Evolutionary conservation across 2,888 invertebrate genomes (phyloP).

Genomic region (Patella caerulea): DNA sequence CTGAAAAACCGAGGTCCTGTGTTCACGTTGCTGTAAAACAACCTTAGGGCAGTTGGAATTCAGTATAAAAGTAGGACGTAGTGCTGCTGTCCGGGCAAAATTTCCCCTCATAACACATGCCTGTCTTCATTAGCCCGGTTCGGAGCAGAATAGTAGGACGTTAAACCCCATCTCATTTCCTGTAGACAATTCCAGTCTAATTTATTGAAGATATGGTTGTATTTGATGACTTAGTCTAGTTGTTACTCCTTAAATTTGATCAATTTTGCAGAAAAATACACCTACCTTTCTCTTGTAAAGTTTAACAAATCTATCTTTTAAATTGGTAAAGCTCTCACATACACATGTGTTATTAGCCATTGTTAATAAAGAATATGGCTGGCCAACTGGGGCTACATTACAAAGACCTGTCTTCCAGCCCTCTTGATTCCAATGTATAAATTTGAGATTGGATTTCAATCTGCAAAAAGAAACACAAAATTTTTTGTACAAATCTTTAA

Average conservation of each 20-base stretch:
- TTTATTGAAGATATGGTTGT: too few species aligned
- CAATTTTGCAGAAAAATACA: background rate
- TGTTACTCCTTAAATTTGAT: too few species aligned
- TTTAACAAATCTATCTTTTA: conserved; percentile 68
- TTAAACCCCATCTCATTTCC: too few species aligned
- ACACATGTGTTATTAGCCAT: conserved; percentile 72
- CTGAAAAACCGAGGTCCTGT: background rate
- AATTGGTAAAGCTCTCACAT: conserved; percentile 65
- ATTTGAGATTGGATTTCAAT: conserved; percentile 66
- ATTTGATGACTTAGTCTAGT: too few species aligned
- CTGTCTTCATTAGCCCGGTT: too few species aligned
- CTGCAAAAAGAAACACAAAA: conserved; percentile 45
- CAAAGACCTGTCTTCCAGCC: conserved; percentile 73
- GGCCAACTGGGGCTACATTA: conserved; percentile 70
- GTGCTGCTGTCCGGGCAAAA: too few species aligned
- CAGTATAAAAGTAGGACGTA: too few species aligned
- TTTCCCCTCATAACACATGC: too few species aligned
- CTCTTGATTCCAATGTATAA: conserved; percentile 72
- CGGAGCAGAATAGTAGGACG: too few species aligned
- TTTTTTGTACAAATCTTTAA: background rate
- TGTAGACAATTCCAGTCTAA: too few species aligned
- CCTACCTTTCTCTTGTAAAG: conserved; percentile 71
- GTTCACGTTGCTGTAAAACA: too few species aligned
- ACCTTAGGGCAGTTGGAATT: too few species aligned
- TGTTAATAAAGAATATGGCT: conserved; percentile 70